Evolutionary conservation across 2,888 invertebrate genomes (phyloP).

Genomic region (Troides oblongomaculatus): DNA sequence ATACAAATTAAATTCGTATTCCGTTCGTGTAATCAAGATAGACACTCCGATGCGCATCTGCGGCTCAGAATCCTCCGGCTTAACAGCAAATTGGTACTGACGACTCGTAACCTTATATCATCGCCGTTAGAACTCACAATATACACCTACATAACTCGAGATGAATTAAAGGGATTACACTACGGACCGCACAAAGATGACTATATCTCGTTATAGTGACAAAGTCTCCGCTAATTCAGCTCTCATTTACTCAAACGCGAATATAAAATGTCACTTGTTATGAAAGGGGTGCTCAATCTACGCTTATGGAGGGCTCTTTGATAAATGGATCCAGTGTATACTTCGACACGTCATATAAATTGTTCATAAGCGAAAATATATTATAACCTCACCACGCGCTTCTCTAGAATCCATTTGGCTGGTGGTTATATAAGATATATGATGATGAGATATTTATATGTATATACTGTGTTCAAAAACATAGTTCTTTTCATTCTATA

Average conservation of each 20-base stretch:
- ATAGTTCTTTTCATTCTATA: not conserved
- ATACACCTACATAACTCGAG: conserved; percentile 2
- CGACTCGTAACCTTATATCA: conserved; percentile 41
- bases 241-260: conserved; percentile 44
- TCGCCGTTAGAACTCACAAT: conserved; percentile 30
- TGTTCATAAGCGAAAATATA: conserved; percentile 1
- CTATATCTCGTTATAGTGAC: conserved; percentile 37
- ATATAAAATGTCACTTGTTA: conserved; percentile 38
- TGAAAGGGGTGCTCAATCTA: conserved; percentile 56
- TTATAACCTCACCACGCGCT: too few species aligned
- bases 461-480: not conserved
- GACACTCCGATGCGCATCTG: conserved; percentile 73
- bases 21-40: conserved; percentile 67
- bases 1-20: conserved; percentile 69
- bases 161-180: conserved; percentile 55
- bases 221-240: conserved; percentile 42
- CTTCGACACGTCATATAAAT: conserved; percentile 34
- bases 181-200: conserved; percentile 43
- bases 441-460: not conserved
- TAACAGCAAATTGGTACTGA: conserved; percentile 13
- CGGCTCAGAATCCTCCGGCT: conserved; percentile 44
- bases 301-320: conserved; percentile 44
- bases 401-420: too few species aligned
- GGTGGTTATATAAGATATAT: too few species aligned
- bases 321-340: conserved; percentile 38